Conservation (phyloP, 2,113 vertebrate genomes). For the Phoxinus phoxinus region DNA sequence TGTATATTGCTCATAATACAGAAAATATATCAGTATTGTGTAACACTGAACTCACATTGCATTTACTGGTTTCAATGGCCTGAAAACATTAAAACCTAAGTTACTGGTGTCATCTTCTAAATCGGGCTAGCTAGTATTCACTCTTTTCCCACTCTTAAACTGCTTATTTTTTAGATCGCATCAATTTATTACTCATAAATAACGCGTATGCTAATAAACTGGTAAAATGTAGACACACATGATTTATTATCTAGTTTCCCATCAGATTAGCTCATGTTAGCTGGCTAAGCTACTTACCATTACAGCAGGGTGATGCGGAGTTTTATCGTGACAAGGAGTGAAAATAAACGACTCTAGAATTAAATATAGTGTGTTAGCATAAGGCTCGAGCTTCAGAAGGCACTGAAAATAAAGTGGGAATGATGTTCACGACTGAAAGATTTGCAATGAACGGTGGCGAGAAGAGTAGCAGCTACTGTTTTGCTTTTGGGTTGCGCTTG, state of each 20-base stretch:
- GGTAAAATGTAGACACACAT: neutral
- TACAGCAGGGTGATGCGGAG: constrained; percentile 1
- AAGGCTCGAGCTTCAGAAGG: neutral
- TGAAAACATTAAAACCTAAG: neutral
- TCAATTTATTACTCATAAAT: neutral
- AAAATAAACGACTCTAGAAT: neutral
- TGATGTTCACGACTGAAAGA: neutral
- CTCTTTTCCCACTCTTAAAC: neutral
- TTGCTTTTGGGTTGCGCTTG: constrained; percentile 33
- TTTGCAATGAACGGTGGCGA: neutral
- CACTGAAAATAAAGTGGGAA: neutral
- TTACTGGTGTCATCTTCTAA: neutral
- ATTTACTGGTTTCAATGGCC: neutral
- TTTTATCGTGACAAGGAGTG: neutral
- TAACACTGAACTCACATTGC: neutral
- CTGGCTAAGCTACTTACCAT: constrained; percentile 59
- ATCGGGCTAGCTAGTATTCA: neutral
- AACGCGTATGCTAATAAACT: neutral
- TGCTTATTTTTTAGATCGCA: neutral
- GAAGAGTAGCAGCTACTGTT: neutral
- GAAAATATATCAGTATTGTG: neutral
- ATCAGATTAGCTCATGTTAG: constrained; percentile 28
- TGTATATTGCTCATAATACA: neutral
- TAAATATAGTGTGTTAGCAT: neutral
- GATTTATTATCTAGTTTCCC: neutral